A percentile compares a stretch with the other conserved stretches of the same genome.
Conservation (phyloP, 2,113 vertebrate species). For the Sclerurus mexicanus region DNA sequence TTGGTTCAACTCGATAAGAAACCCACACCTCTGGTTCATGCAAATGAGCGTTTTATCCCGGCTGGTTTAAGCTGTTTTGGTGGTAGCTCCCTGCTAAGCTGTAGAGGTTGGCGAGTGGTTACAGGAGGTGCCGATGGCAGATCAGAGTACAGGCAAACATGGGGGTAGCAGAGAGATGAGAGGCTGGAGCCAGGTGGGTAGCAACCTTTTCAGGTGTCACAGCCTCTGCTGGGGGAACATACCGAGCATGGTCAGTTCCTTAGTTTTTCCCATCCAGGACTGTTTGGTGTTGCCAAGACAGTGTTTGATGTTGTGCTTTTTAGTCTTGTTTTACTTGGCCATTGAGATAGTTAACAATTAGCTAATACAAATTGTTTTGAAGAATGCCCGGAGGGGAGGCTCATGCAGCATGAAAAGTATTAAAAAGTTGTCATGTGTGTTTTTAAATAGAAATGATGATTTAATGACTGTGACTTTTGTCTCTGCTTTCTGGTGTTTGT, state of each 20-base stretch:
- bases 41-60: background rate
- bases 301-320: background rate
- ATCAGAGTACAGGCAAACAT: background rate
- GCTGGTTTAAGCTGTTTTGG: background rate
- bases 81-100: background rate
- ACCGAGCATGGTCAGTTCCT: background rate
- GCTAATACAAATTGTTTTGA: background rate
- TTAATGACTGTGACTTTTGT: background rate
- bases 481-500: background rate
- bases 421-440: background rate
- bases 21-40: background rate
- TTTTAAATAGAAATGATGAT: background rate
- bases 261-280: background rate
- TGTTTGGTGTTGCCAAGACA: background rate
- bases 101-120: background rate
- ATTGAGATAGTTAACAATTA: background rate
- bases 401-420: background rate
- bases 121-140: background rate
- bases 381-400: background rate
- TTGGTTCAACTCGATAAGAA: background rate
- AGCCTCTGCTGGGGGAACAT: background rate
- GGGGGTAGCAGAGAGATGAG: background rate
- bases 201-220: background rate
- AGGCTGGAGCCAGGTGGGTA: background rate
- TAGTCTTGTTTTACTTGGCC: background rate